Evolutionary conservation across 2,113 vertebrate genomes (phyloP), one percentile per base, ranked within the genome.

Genomic region (Cheilinus undulatus): DNA sequence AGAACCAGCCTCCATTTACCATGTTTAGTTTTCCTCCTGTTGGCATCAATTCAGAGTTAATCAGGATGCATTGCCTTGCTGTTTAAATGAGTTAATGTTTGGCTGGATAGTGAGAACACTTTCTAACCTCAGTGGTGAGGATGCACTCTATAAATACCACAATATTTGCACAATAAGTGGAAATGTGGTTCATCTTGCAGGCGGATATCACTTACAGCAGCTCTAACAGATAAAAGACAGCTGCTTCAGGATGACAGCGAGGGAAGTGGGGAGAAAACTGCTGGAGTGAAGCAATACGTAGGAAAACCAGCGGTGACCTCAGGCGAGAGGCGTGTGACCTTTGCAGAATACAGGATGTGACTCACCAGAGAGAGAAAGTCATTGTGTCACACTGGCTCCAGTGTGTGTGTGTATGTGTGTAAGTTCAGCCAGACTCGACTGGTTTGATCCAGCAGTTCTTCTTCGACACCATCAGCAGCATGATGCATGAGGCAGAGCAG

Each of bases 291-390:
- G 20, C 2, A 17, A 81, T 59, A 56, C 22, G 30, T 15, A 40
- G 67, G 20, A 23, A 76, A 61, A 65, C 23, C 28, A 23, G 10
- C 3, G 13, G 28, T 58, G 76, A 80, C 78, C 72, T 75, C 67
- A 48, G 61, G 15, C 14, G 54, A 56, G 73, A 50, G 45, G 53
- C 24, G 4, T 43, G 57, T 66, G 73, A 81, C 80, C 80, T 85
- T 86, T 84, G 23, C 50, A 48, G 65, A 50, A 48, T 34, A 70
- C 36, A 72, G 87, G 87, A 89, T 78, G 63, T 81, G 80, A 84
- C 76, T 80, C 79, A 79, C 78, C 79, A 82, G 40, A 73, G 62
- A 34, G 70, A 62, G 60, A 60, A 14, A 76, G 60, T 60, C 58
- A 61, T 30, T 22, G 15, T 23, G 15, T 56, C 78, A 85, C 63